phyloP scores from a whole-genome alignment of 2,888 invertebrate species.

The Nephrotoma flavescens region DNA sequence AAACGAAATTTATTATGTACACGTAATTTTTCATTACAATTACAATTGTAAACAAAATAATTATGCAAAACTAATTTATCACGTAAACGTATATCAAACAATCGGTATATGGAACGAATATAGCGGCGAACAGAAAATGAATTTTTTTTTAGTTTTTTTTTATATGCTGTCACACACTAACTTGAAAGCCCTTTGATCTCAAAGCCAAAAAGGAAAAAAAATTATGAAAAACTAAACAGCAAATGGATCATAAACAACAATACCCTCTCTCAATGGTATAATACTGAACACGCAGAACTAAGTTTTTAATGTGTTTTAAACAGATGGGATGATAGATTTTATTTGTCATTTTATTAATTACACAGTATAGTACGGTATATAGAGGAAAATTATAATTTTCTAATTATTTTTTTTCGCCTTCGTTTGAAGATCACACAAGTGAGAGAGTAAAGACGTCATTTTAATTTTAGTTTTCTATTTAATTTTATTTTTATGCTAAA shows the following conservation, averaged over 20 bases:
- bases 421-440: neutral
- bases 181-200: neutral
- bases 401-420: neutral
- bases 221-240: neutral
- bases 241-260: neutral
- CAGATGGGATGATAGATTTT: neutral
- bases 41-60: neutral
- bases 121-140: neutral
- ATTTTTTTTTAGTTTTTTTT: neutral
- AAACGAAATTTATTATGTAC: neutral
- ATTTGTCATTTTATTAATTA: neutral
- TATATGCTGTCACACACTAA: neutral
- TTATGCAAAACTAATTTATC: neutral
- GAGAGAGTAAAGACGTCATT: neutral
- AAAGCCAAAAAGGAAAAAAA: neutral
- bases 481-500: neutral
- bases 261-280: neutral
- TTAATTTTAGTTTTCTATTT: neutral
- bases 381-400: neutral
- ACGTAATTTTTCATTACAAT: neutral
- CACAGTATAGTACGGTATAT: neutral
- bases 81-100: neutral
- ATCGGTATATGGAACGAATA: neutral
- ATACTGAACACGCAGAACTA: neutral
- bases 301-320: neutral